Percentiles rank a stretch among this genome's conserved stretches.
These are phyloP conservation scores for Poeciliopsis turneri DNA, from an alignment of 2,797 vertebrate genomes.

Conservation along the genomic window DNA sequence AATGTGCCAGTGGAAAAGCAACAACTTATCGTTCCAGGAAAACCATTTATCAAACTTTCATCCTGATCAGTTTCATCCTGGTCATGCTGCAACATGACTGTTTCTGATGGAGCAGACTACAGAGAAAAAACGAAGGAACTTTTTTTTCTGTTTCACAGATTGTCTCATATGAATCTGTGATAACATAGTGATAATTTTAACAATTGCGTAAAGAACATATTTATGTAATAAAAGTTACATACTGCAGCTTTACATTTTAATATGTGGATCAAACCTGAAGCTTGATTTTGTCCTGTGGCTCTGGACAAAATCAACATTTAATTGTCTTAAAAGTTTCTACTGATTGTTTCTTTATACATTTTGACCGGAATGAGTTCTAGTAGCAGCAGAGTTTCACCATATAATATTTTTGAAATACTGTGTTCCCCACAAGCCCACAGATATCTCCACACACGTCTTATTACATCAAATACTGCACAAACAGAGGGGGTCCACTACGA, in stretches of 20 bases:
- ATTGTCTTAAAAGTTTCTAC: neutral
- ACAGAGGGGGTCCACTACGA: conserved; percentile 38
- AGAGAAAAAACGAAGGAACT: too few relatives aligned
- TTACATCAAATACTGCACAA: conserved; percentile 27
- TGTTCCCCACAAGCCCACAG: neutral
- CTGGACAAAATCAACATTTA: neutral
- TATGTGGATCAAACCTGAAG: neutral
- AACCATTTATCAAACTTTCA: too few relatives aligned
- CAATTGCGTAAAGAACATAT: too few relatives aligned
- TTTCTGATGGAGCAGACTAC: too few relatives aligned
- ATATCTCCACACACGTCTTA: neutral
- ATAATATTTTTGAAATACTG: neutral
- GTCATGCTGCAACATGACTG: too few relatives aligned
- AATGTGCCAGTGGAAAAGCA: too few relatives aligned
- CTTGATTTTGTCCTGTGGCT: neutral
- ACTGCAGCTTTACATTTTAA: neutral
- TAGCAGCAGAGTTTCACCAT: neutral
- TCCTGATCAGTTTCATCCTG: too few relatives aligned
- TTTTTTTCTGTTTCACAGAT: too few relatives aligned
- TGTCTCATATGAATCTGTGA: too few relatives aligned
- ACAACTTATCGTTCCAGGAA: too few relatives aligned
- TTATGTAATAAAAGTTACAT: too few relatives aligned
- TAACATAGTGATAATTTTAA: too few relatives aligned
- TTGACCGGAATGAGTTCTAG: neutral
- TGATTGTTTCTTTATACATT: neutral